Percentiles rank a stretch among this genome's conserved stretches.
Conservation (phyloP, 2,113 vertebrate genomes). For the Riparia riparia region DNA sequence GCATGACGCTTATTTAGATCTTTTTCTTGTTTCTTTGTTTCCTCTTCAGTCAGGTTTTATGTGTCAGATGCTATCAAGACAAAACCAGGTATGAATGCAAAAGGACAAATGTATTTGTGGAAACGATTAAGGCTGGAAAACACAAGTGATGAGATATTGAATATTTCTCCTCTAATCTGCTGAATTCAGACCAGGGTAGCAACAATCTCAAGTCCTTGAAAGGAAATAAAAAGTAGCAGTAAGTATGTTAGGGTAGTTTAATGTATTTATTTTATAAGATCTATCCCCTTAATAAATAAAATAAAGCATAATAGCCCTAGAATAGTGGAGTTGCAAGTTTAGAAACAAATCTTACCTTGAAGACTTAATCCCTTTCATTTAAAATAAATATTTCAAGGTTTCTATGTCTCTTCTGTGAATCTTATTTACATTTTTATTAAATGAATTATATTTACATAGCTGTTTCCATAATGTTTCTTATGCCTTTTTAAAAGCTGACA, state of each 20-base stretch:
- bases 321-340: background rate
- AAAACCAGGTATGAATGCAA: background rate
- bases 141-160: constrained; percentile 9
- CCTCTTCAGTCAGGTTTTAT: background rate
- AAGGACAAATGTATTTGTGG: background rate
- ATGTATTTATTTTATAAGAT: background rate
- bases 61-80: background rate
- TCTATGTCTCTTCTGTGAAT: constrained; percentile 41
- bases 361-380: background rate
- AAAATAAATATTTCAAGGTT: constrained; percentile 55
- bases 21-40: background rate
- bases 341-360: background rate
- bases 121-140: background rate
- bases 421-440: constrained; percentile 67
- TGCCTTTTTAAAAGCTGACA: background rate
- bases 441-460: constrained; percentile 55
- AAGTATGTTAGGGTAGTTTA: background rate
- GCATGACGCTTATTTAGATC: background rate
- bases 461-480: background rate
- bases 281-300: background rate
- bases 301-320: background rate
- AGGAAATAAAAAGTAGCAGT: background rate
- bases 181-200: background rate
- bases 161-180: background rate
- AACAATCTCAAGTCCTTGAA: background rate